These are phyloP conservation scores for Gandaritis pyraliata DNA, from an alignment of 2,888 invertebrate species.

Conservation along the genomic window DNA sequence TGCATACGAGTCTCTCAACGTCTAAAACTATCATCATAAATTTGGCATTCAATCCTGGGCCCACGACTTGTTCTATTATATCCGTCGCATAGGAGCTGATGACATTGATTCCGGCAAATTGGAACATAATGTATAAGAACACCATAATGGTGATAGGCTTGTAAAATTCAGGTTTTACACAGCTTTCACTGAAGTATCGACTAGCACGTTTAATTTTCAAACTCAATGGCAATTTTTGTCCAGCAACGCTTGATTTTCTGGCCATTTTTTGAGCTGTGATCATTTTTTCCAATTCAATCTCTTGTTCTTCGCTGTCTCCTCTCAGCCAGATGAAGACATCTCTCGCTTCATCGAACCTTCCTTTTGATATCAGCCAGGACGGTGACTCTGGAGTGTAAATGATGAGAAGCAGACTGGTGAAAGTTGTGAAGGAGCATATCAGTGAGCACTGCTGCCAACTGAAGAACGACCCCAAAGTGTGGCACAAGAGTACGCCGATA, in stretches of 20 bases:
- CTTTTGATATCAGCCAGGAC: constrained; percentile 86
- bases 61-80: constrained; percentile 85
- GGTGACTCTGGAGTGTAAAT: constrained; percentile 87
- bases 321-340: constrained; percentile 84
- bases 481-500: constrained; percentile 85
- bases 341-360: constrained; percentile 81
- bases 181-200: constrained; percentile 58
- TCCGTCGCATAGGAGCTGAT: constrained; percentile 88
- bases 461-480: constrained; percentile 85
- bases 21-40: constrained; percentile 87
- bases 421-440: constrained; percentile 77
- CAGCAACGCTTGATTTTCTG: constrained; percentile 63
- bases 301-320: constrained; percentile 69
- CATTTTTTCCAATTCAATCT: constrained; percentile 77
- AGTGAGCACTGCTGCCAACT: constrained; percentile 84
- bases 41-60: constrained; percentile 85
- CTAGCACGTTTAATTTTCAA: constrained; percentile 53
- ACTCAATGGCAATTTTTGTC: constrained; percentile 52
- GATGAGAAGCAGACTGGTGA: constrained; percentile 80
- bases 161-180: constrained; percentile 81
- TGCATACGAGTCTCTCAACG: constrained; percentile 84
- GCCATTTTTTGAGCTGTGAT: constrained; percentile 68
- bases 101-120: constrained; percentile 88
- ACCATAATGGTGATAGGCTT: constrained; percentile 86
- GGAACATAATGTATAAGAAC: constrained; percentile 86